Evolutionary conservation across 23 tunicate species (phyloP), one percentile per base, ranked within the genome.

Genomic region (Aplidium turbinatum): DNA sequence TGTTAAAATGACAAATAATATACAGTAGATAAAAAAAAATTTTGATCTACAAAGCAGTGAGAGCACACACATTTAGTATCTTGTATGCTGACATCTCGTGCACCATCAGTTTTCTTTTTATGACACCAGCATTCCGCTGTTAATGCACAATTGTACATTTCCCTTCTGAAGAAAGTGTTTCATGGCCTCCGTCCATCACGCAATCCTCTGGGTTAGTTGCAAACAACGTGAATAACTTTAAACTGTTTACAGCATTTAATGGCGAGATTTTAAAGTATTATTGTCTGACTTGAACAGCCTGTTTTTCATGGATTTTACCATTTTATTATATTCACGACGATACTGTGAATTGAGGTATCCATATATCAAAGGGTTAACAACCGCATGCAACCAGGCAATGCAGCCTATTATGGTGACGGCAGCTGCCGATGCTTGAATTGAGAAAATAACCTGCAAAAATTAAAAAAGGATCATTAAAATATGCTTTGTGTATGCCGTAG

Each of bases 311-410:
- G 36, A 38, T 22, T 74, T 73, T 31, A 75, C 54, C 1, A 91
- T 91, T 67, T 53, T 65, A 22, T 21, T 60, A 68, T 91, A 91
- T 79, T 91, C 97, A 47, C 50, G 73, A 2, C 92, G 73, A 48
- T 91, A 91, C 31, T 86, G 82, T 28, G 74, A 61, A 60, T 91
- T 91, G 31, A 81, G 78, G 47, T 91, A 91, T 33, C 97, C 97
- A 57, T 91, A 91, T 30, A 91, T 91, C 75, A 87, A 55, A 19
- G 97, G 97, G 53, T 91, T 91, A 25, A 91, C 79, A 0, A 91
- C 78, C 25, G 97, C 82, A 66, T 91, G 97, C 22, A 91, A 28
- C 97, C 97, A 91, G 19, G 97, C 38, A 7, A 91, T 78, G 61
- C 72, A 66, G 21, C 79, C 80, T 29, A 84, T 68, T 25, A 84